A percentile compares a stretch with the other conserved stretches of the same genome.
phyloP scores from a whole-genome alignment of 2,113 vertebrate genomes.

The Engystomops pustulosus region DNA sequence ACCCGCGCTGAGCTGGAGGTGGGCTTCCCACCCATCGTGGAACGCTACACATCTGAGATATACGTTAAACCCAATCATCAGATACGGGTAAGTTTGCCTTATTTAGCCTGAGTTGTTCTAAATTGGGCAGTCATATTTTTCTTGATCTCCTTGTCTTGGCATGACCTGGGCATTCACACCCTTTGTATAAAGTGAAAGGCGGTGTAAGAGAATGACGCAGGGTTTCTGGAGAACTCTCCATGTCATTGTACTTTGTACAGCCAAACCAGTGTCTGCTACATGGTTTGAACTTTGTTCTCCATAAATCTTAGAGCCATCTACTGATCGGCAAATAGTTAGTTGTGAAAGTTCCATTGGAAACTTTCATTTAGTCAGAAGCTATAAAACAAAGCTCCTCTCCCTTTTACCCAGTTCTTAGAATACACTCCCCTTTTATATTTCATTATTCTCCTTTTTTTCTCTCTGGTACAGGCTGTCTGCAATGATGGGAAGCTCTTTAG shows the following conservation, averaged over 20 bases:
- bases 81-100: constrained; percentile 70
- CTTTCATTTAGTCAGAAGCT: not conserved
- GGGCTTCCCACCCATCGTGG: constrained; percentile 76
- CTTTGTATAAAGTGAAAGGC: not conserved
- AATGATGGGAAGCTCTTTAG: constrained; percentile 77
- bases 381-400: not conserved
- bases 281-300: not conserved
- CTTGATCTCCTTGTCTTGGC: not conserved
- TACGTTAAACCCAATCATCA: constrained; percentile 72
- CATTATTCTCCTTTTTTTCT: not conserved
- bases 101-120: too few relatives aligned
- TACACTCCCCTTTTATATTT: not conserved
- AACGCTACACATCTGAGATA: constrained; percentile 75
- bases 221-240: not conserved
- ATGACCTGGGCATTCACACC: not conserved
- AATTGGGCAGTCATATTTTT: not conserved
- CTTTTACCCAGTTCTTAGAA: not conserved
- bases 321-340: too few relatives aligned
- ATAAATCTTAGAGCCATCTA: too few relatives aligned
- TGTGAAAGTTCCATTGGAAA: too few relatives aligned
- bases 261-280: not conserved
- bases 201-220: not conserved
- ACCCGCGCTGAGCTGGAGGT: constrained; percentile 73
- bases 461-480: constrained; percentile 76
- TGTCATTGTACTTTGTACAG: not conserved